Evolutionary conservation across 2,888 invertebrate species (phyloP), one percentile per base, ranked within the genome.

Genomic region (Pycnomerus fuliginosus): DNA sequence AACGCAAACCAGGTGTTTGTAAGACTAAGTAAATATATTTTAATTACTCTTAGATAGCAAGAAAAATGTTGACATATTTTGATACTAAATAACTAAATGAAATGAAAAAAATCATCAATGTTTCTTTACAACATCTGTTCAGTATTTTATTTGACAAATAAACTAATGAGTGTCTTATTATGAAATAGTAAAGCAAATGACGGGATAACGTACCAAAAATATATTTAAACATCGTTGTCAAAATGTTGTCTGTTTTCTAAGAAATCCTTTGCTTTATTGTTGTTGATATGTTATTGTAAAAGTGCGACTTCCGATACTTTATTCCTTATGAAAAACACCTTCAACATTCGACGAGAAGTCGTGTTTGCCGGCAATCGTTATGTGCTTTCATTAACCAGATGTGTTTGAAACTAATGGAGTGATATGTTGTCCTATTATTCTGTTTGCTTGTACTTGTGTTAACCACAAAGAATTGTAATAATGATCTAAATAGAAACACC

Each of bases 21-120:
- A 62, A 64, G 63, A 64, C 61, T 65, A 62, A 50, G 11, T 7
- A 20, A 20, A 65, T 68, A 67, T 69, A 67, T 68, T 68, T 67
- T 67, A 67, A 65, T 65, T 68, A 68, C 67, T 64, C 62, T 43
- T 69, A 67, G 65, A 64, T 67, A 67, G 56, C 62, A 62, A 58
- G 63, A 61, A 44, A 60, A 62, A 64, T 64, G 65, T 68, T 68
- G 56, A 68, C 57, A 70, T 70, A 70, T 72, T 72, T 71, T 72
- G 70, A 70, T 71, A 71, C 70, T 66, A 65, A 68, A 67, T 58
- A 55, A 63, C 52, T 54, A 58, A 61, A 58, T 48, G 39, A 37
- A 48, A 37, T 36, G 37, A 44, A 46, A 48, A 52, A 50, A 37
- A 43, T 44, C 45, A 42, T 40, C 34, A 49, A 36, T 46, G 37